phyloP scores from a whole-genome alignment of 2,797 vertebrate species.

The Lutjanus campechanus region DNA sequence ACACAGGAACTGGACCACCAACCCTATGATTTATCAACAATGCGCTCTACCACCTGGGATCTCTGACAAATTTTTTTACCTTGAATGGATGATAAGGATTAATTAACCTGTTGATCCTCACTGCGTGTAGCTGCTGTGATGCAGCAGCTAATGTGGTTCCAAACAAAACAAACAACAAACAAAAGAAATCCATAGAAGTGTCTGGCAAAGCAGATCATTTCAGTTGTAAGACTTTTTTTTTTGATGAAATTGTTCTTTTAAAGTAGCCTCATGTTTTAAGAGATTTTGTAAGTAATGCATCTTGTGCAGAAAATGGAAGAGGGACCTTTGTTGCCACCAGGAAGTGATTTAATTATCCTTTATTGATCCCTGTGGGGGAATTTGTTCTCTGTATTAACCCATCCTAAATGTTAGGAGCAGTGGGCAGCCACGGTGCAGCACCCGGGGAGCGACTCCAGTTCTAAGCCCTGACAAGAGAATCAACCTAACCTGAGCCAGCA shows the following conservation, averaged over 20 bases:
- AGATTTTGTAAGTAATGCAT: neutral
- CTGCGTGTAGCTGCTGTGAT: neutral
- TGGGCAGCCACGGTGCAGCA: too few relatives aligned
- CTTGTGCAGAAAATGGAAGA: neutral
- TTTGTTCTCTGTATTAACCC: too few relatives aligned
- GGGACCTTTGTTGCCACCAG: neutral
- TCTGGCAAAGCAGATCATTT: neutral
- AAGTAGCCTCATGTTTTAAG: neutral
- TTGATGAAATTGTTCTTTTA: neutral
- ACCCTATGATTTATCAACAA: neutral
- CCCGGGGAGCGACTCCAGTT: too few relatives aligned
- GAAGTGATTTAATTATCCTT: neutral
- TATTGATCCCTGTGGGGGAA: too few relatives aligned
- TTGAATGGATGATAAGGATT: neutral
- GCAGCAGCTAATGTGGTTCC: neutral
- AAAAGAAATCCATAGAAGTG: conserved; percentile 1
- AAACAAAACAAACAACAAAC: neutral
- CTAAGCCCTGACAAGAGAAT: too few relatives aligned
- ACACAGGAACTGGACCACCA: neutral
- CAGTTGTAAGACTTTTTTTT: neutral
- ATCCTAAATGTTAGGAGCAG: too few relatives aligned
- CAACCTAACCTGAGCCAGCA: too few relatives aligned
- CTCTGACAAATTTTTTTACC: neutral
- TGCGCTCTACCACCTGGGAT: neutral
- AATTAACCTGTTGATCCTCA: neutral